Conservation (phyloP, 1,140 invertebrate species). For the Sweltsa coloradensis region DNA sequence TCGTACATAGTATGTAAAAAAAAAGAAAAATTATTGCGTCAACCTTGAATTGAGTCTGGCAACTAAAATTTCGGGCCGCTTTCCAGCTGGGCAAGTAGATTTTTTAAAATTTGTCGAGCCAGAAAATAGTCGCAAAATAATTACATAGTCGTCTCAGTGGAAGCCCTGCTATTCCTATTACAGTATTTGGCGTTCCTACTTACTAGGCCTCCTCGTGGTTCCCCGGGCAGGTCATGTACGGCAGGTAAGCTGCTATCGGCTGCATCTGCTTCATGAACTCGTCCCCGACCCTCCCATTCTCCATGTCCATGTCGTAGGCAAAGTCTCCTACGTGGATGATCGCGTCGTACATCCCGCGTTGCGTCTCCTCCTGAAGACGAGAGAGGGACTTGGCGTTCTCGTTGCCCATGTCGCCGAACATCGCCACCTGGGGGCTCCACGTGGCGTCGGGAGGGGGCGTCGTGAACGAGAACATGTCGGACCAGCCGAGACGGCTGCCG, state of each 20-base stretch:
- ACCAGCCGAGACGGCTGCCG: constrained; percentile 70
- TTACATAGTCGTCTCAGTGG: too few relatives aligned
- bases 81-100: too few relatives aligned
- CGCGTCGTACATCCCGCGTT: constrained; percentile 69
- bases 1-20: too few relatives aligned
- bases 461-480: constrained; percentile 58
- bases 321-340: constrained; percentile 91
- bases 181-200: too few relatives aligned
- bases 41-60: too few relatives aligned
- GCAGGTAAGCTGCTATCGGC: constrained; percentile 70
- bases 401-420: constrained; percentile 88
- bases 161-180: too few relatives aligned
- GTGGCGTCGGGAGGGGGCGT: constrained; percentile 45
- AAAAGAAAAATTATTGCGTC: too few relatives aligned
- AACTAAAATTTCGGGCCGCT: too few relatives aligned
- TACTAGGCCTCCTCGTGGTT: constrained; percentile 82
- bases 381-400: constrained; percentile 73
- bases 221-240: constrained; percentile 85
- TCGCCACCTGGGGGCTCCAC: constrained; percentile 69
- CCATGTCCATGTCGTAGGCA: constrained; percentile 85
- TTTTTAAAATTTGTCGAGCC: too few relatives aligned
- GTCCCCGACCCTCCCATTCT: constrained; percentile 69
- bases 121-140: too few relatives aligned
- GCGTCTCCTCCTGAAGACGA: constrained; percentile 66
- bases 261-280: constrained; percentile 86